phyloP scores from a whole-genome alignment of 2,888 invertebrate species.

The Drosophila demipolita region DNA sequence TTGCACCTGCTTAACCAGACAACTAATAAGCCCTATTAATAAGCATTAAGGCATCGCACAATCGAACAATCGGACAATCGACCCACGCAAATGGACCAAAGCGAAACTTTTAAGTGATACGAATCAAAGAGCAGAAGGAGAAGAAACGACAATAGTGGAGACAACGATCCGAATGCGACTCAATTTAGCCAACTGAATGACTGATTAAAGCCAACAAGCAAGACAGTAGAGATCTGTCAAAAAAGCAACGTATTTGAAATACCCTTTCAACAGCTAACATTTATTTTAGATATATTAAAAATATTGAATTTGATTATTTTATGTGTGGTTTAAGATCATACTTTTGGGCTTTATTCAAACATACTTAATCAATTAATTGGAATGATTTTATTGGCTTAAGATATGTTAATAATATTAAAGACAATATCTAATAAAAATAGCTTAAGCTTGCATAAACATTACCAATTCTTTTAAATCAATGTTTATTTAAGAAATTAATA shows the following conservation, averaged over 20 bases:
- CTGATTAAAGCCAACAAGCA: slow-evolving; percentile 68
- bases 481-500: neutral
- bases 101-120: slow-evolving; percentile 50
- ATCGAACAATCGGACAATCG: slow-evolving; percentile 39
- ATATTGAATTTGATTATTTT: neutral
- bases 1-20: slow-evolving; percentile 72
- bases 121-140: slow-evolving; percentile 26
- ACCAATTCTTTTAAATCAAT: neutral
- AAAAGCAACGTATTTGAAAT: slow-evolving; percentile 29
- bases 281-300: too few relatives aligned
- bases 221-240: neutral
- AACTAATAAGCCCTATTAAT: slow-evolving; percentile 76
- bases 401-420: neutral
- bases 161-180: slow-evolving; percentile 61
- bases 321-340: neutral
- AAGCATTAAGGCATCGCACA: slow-evolving; percentile 60
- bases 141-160: slow-evolving; percentile 18
- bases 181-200: slow-evolving; percentile 79
- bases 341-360: neutral
- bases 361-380: neutral
- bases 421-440: neutral
- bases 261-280: slow-evolving; percentile 9
- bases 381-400: neutral
- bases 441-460: neutral
- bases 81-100: slow-evolving; percentile 67